Conservation (phyloP, 2,797 vertebrate genomes). For the Pseudocheirus occidentalis region DNA sequence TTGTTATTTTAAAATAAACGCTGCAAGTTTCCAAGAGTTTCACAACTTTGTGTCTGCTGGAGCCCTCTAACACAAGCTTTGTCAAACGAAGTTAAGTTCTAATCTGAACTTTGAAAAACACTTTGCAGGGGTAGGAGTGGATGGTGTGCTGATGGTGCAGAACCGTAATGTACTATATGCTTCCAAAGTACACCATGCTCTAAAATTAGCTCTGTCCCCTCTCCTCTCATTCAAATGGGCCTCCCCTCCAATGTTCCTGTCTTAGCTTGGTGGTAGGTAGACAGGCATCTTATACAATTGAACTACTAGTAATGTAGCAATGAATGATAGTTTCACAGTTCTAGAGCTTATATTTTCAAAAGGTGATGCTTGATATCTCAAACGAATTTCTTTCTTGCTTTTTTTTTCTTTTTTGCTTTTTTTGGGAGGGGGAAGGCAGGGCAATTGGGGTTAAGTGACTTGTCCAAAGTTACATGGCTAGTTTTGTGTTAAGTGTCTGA, state of each 20-base stretch:
- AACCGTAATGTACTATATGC: neutral
- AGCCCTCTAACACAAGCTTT: neutral
- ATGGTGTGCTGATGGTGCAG: neutral
- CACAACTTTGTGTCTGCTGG: neutral
- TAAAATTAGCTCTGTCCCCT: neutral
- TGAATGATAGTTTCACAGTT: conserved; percentile 33
- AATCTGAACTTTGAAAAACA: neutral
- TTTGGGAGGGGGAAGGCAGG: too few species aligned
- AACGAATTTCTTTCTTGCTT: conserved; percentile 13
- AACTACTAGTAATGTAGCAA: conserved; percentile 8
- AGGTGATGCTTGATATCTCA: conserved; percentile 45
- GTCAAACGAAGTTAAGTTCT: neutral
- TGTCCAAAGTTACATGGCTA: too few species aligned
- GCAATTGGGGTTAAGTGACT: too few species aligned
- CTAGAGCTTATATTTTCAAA: conserved; percentile 54
- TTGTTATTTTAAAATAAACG: neutral
- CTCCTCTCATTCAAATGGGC: neutral
- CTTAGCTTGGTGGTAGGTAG: neutral
- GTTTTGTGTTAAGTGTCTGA: too few species aligned
- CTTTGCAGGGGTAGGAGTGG: neutral
- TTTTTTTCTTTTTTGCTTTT: too few species aligned
- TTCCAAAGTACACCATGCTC: neutral
- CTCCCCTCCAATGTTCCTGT: neutral
- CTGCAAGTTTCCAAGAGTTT: neutral
- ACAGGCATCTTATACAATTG: neutral